A percentile compares a stretch with the other conserved stretches of the same genome.
phyloP scores from a whole-genome alignment of 1,140 invertebrate species.

The Procambarus clarkii region DNA sequence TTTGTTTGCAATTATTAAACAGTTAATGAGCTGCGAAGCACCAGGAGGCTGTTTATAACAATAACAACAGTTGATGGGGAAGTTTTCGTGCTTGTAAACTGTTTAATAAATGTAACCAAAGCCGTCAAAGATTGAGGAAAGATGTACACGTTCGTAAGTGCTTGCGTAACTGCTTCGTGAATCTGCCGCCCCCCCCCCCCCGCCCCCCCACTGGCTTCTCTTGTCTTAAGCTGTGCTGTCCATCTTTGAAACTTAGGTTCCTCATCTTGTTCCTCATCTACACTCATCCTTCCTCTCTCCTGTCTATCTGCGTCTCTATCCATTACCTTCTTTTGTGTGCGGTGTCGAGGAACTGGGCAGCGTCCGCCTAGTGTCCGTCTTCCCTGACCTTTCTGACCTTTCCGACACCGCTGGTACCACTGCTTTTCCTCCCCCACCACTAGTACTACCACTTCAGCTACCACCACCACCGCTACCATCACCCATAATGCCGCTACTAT shows the following conservation, averaged over 20 bases:
- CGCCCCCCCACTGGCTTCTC: too few species aligned
- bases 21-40: too few species aligned
- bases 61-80: too few species aligned
- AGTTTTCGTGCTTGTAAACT: too few species aligned
- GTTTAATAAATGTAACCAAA: too few species aligned
- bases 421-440: not conserved
- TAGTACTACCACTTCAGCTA: not conserved
- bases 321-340: conserved; percentile 3
- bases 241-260: not conserved
- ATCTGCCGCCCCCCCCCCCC: too few species aligned
- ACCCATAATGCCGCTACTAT: too few species aligned
- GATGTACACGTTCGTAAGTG: too few species aligned
- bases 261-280: not conserved
- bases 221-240: not conserved
- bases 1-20: too few species aligned
- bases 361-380: not conserved
- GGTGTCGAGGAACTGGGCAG: not conserved
- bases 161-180: too few species aligned
- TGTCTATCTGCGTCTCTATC: not conserved
- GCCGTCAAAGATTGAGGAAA: too few species aligned
- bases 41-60: too few species aligned
- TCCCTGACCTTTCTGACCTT: not conserved
- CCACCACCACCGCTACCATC: not conserved
- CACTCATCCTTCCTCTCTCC: not conserved
- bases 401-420: not conserved